Base-by-base conservation (phyloP, 2,113 vertebrate genomes). In the Nipponia nippon region DNA sequence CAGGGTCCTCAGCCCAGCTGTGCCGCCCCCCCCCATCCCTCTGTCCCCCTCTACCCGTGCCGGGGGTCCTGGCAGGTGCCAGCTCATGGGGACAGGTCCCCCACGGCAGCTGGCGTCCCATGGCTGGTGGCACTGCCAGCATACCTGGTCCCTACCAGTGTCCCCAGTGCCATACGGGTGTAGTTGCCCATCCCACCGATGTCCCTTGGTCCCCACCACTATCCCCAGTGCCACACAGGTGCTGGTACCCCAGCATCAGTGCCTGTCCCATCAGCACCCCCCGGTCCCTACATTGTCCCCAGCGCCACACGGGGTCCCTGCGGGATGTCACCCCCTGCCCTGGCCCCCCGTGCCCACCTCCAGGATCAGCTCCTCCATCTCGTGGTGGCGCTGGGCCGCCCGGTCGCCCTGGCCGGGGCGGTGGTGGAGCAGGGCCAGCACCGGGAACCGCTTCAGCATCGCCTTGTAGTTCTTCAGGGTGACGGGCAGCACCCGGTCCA, bases 391-490 rank as follows among this genome's bases (percentile, higher is more conserved):
- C 53, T 20, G 53, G 30, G 53, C 53, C 11, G 29, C 53, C 29
- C 53, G 53, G 53, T 56, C 53, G 30, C 29, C 53, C 29, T 20
- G 53, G 17, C 29, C 96, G 15, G 99, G 98, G 62, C 98, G 98
- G 38, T 99, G 99, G 97, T 99, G 99, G 93, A 99, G 99, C 96
- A 99, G 98, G 10, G 99, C 99, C 98, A 99, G 98, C 70, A 99
- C 98, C 23, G 99, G 99, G 16, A 98, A 99, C 97, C 98, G 98
- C 98, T 99, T 99, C 98, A 99, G 99, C 93, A 99, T 71, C 4
- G 98, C 97, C 96, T 98, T 99, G 98, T 99, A 99, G 98, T 99
- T 99, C 97, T 99, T 99, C 81, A 96, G 73, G 36, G 83, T 98
- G 95, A 99, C 98, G 38, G 98, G 94, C 72, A 99, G 96, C 85